Evolutionary conservation across 1,140 invertebrate genomes (phyloP).

Genomic region (Drosophila asahinai): DNA sequence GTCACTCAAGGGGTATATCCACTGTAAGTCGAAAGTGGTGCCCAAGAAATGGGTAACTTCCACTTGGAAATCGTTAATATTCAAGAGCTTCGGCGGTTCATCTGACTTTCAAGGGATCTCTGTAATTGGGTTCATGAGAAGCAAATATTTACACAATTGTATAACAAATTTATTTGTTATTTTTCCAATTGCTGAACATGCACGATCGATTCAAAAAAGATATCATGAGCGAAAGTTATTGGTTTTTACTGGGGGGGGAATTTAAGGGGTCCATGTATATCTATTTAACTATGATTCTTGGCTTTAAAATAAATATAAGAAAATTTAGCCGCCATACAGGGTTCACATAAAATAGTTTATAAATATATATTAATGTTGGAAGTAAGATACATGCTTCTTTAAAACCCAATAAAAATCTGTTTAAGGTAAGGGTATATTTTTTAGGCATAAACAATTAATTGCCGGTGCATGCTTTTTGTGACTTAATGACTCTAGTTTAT

Average conservation of each 20-base stretch:
- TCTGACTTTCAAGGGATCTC: slow-evolving; percentile 31
- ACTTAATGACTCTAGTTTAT: slow-evolving; percentile 41
- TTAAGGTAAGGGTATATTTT: slow-evolving; percentile 14
- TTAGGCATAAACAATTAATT: slow-evolving; percentile 34
- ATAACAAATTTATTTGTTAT: slow-evolving; percentile 40
- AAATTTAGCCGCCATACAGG: neutral
- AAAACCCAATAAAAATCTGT: neutral
- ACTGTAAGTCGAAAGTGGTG: slow-evolving; percentile 19
- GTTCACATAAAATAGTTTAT: too few species aligned
- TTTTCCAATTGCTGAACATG: slow-evolving; percentile 23
- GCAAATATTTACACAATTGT: slow-evolving; percentile 51
- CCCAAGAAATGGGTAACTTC: slow-evolving; percentile 34
- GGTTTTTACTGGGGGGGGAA: slow-evolving; percentile 6
- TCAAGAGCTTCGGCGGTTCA: slow-evolving; percentile 32
- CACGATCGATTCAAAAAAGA: slow-evolving; percentile 12
- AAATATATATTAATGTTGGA: too few species aligned
- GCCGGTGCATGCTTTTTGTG: slow-evolving; percentile 5
- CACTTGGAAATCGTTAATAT: slow-evolving; percentile 34
- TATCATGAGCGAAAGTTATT: slow-evolving; percentile 33
- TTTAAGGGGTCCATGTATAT: neutral
- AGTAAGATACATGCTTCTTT: too few species aligned
- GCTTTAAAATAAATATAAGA: too few species aligned
- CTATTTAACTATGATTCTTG: neutral
- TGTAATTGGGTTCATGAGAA: slow-evolving; percentile 41
- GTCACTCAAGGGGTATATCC: slow-evolving; percentile 32